Evolutionary conservation across 2,888 invertebrate species (phyloP), one percentile per base, ranked within the genome.

Genomic region (Synergus itoensis): DNA sequence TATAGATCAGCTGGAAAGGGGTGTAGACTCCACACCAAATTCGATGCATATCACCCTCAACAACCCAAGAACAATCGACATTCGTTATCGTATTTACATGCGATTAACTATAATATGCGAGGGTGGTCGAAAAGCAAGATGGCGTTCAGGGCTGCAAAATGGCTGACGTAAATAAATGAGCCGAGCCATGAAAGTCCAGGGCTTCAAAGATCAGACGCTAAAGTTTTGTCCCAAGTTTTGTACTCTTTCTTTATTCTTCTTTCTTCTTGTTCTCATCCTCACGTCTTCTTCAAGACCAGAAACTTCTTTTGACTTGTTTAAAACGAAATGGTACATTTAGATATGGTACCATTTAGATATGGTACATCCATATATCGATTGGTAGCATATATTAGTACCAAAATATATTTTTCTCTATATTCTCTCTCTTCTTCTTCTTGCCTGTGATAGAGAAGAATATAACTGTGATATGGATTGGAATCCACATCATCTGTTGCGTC

Each of bases 121-220:
- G 86, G 87, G 84, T 86, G 87, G 86, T 87, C 86, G 87, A 90
- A 91, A 91, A 91, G 87, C 89, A 91, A 91, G 86, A 91, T 91
- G 90, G 91, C 88, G 86, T 77, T 83, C 83, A 85, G 84, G 85
- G 87, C 88, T 87, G 85, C 89, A 88, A 89, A 90, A 90, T 91
- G 90, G 90, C 89, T 84, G 88, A 80, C 85, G 87, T 91, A 89
- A 91, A 90, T 91, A 91, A 91, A 89, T 83, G 85, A 86, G 83
- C 82, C 79, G 80, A 81, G 79, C 78, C 79, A 82, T 79, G 80
- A 69, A 77, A 81, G 62, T 28, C 62, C 18, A 21, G 28, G 79
- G 79, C 69, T 21, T 69, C 45, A 62, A 57, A 62, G 63, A 57
- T 28, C 21, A 65, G 77, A 77, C 62, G 81, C 73, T 67, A 82